Evolutionary conservation across 2,797 vertebrate genomes (phyloP).

Genomic region (Dromococcyx pavoninus): DNA sequence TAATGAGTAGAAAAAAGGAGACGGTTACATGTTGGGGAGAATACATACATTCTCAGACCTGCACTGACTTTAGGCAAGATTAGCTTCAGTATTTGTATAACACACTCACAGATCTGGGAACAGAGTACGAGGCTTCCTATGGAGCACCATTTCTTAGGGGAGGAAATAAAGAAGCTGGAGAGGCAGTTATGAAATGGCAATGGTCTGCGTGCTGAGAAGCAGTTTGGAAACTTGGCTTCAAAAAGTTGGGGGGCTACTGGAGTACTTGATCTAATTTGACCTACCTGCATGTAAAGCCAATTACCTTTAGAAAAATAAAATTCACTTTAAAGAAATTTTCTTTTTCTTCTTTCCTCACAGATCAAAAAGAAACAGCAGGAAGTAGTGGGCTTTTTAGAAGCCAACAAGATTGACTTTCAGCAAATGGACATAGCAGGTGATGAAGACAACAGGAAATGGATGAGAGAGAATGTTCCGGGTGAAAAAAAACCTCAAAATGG

Average conservation of each 20-base stretch:
- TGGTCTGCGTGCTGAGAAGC: not conserved
- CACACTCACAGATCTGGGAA: not conserved
- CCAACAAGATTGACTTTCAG: conserved; percentile 93
- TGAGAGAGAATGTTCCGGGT: conserved; percentile 94
- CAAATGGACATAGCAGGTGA: conserved; percentile 94
- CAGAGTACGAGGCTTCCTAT: not conserved
- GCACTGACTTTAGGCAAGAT: not conserved
- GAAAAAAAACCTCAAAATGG: conserved; percentile 95
- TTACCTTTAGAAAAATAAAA: not conserved
- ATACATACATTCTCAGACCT: not conserved
- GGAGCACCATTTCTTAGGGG: not conserved
- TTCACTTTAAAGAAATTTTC: not conserved
- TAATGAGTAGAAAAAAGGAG: not conserved
- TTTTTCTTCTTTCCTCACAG: conserved; percentile 66
- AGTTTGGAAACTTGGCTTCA: not conserved
- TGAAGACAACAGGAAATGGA: conserved; percentile 95
- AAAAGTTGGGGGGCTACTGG: not conserved
- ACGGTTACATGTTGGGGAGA: not conserved
- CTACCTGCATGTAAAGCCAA: not conserved
- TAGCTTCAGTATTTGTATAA: not conserved
- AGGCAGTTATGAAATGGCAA: not conserved
- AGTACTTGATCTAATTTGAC: not conserved
- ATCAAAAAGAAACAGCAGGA: conserved; percentile 99
- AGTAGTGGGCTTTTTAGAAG: conserved; percentile 94
- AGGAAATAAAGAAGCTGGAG: not conserved